Percentiles rank a stretch among this genome's conserved stretches.
Evolutionary conservation across 2,888 invertebrate genomes (phyloP).

Genomic region (Diogma glabrata): DNA sequence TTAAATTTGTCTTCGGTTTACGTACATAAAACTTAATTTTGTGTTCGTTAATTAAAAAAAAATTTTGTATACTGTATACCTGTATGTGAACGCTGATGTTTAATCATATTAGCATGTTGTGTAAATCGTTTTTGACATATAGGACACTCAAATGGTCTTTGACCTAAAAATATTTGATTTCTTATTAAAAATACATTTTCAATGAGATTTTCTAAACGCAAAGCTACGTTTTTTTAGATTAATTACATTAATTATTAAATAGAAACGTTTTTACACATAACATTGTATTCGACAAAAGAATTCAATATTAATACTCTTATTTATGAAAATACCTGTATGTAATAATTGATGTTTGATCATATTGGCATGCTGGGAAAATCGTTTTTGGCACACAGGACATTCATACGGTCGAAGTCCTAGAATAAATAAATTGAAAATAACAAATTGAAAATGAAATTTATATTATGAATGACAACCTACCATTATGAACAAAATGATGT

Average conservation of each 20-base stretch:
- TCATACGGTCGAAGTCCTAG: conserved; percentile 16
- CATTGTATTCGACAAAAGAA: conserved; percentile 9
- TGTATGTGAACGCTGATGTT: conserved; percentile 17
- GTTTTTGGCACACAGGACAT: conserved; percentile 16
- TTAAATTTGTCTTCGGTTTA: too few relatives aligned
- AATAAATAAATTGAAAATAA: not conserved
- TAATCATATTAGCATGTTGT: conserved; percentile 17
- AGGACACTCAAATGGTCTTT: conserved; percentile 16
- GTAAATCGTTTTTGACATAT: conserved; percentile 16
- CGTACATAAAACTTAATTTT: too few relatives aligned
- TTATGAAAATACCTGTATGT: conserved; percentile 14
- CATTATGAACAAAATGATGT: conserved; percentile 13
- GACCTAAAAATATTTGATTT: conserved; percentile 12
- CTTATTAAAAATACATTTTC: not conserved
- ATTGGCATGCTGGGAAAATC: conserved; percentile 16
- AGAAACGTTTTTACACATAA: conserved; percentile 5
- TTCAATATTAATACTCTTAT: too few relatives aligned
- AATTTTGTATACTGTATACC: too few relatives aligned
- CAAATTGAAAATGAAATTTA: not conserved
- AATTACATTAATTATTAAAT: too few relatives aligned
- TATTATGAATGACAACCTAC: conserved; percentile 2
- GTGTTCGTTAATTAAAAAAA: too few relatives aligned
- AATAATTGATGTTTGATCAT: conserved; percentile 17
- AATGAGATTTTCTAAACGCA: too few relatives aligned
- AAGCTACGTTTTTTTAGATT: too few relatives aligned